A percentile compares a stretch with the other conserved stretches of the same genome.
phyloP scores from a whole-genome alignment of 1,140 invertebrate species.

The Pseudomyrmex sp. region DNA sequence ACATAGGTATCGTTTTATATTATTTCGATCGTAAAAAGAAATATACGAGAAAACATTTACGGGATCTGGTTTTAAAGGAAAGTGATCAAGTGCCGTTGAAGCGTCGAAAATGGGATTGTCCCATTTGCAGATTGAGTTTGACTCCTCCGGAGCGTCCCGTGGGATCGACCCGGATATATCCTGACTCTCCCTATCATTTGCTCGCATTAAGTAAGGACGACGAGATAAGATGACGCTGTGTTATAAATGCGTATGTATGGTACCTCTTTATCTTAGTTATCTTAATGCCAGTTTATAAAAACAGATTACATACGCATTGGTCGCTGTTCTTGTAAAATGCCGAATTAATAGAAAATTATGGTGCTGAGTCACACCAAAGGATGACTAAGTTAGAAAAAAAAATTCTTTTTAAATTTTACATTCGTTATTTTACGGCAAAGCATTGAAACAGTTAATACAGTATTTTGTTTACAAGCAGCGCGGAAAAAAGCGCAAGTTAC shows the following conservation, averaged over 20 bases:
- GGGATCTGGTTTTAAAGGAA: constrained; percentile 30
- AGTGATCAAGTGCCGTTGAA: constrained; percentile 47
- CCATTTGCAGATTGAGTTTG: constrained; percentile 71
- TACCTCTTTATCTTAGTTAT: constrained; percentile 67
- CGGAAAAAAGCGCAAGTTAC: neutral
- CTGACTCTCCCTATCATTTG: constrained; percentile 22
- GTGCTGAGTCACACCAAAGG: neutral
- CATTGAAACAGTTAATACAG: too few species aligned
- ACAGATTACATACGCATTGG: constrained; percentile 23
- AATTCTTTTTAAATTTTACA: too few species aligned
- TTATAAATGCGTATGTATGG: constrained; percentile 70
- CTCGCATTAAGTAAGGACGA: constrained; percentile 30
- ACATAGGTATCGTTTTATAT: constrained; percentile 15
- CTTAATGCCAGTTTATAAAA: constrained; percentile 49
- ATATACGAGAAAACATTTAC: constrained; percentile 37
- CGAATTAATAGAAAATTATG: constrained; percentile 5
- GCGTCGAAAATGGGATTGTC: constrained; percentile 66
- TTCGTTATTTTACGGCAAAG: too few species aligned
- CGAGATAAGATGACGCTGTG: constrained; percentile 62
- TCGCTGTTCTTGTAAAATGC: neutral
- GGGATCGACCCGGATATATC: constrained; percentile 51
- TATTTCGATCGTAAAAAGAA: constrained; percentile 41
- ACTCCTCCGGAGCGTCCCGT: constrained; percentile 25
- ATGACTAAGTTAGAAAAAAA: neutral
- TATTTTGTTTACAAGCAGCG: neutral